Conservation (phyloP, 2,888 invertebrate species). For the Limenitis camilla region DNA sequence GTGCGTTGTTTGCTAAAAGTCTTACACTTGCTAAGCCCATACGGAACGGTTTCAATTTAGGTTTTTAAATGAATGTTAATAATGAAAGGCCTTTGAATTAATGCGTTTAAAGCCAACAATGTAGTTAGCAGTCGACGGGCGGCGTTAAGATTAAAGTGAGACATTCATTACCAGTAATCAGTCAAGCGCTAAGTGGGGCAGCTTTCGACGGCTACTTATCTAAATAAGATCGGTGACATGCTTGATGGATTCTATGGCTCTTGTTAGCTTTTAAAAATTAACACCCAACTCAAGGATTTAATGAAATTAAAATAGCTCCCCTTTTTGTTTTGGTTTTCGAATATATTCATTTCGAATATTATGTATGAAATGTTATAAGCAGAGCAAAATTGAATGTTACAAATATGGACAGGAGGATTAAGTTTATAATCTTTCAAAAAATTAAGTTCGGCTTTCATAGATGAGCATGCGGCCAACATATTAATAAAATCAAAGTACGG, state of each 20-base stretch:
- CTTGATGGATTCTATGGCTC: slow-evolving; percentile 68
- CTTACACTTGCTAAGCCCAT: too few species aligned
- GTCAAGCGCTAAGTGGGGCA: slow-evolving; percentile 64
- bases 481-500: too few species aligned
- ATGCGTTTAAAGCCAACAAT: slow-evolving; percentile 1
- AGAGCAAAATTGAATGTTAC: too few species aligned
- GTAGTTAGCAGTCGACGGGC: slow-evolving; percentile 13
- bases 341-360: too few species aligned
- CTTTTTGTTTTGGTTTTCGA: not conserved
- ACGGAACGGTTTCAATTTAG: too few species aligned
- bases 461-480: too few species aligned
- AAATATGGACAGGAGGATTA: too few species aligned
- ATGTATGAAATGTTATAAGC: too few species aligned
- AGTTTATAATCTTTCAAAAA: too few species aligned
- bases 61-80: too few species aligned
- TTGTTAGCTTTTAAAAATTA: slow-evolving; percentile 32
- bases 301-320: not conserved
- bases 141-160: slow-evolving; percentile 48
- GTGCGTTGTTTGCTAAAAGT: too few species aligned
- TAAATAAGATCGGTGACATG: slow-evolving; percentile 68
- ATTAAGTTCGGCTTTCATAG: too few species aligned
- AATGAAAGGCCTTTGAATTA: slow-evolving; percentile 1
- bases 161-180: slow-evolving; percentile 68
- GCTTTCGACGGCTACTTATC: slow-evolving; percentile 65
- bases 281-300: slow-evolving; percentile 4